A percentile compares a stretch with the other conserved stretches of the same genome.
These are phyloP conservation scores for Adoxophyes honmai DNA, from an alignment of 1,140 invertebrate genomes.

Conservation along the genomic window DNA sequence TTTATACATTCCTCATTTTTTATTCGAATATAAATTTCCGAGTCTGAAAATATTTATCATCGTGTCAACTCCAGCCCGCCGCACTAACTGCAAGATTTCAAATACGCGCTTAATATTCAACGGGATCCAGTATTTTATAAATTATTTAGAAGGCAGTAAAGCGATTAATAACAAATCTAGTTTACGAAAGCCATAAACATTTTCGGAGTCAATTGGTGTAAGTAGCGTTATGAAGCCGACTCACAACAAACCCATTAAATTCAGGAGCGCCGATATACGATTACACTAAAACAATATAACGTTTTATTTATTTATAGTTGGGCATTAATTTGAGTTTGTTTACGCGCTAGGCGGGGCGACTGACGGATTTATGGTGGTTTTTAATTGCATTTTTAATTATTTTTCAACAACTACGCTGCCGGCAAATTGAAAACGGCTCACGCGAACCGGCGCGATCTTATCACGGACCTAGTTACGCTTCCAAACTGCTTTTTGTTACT, in stretches of 20 bases:
- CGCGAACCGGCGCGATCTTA: slow-evolving; percentile 31
- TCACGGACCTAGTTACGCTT: slow-evolving; percentile 19
- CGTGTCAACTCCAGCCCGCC: no score
- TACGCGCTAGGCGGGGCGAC: slow-evolving; percentile 40
- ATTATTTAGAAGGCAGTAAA: no score
- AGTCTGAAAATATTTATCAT: no score
- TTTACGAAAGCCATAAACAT: neutral
- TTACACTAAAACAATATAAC: slow-evolving; percentile 43
- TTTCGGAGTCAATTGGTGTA: neutral
- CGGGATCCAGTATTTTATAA: no score
- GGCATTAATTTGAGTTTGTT: slow-evolving; percentile 42
- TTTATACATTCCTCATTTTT: no score
- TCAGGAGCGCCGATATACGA: slow-evolving; percentile 36
- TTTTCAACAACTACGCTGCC: slow-evolving; percentile 55
- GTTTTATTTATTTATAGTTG: slow-evolving; percentile 47
- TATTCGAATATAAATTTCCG: no score
- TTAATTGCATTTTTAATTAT: slow-evolving; percentile 74
- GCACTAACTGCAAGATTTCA: no score
- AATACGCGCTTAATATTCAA: no score
- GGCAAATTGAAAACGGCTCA: slow-evolving; percentile 60
- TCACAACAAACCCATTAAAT: slow-evolving; percentile 31
- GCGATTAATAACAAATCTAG: no score
- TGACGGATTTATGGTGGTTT: slow-evolving; percentile 66
- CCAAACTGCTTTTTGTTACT: slow-evolving; percentile 10
- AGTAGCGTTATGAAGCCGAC: slow-evolving; percentile 17